A percentile compares a stretch with the other conserved stretches of the same genome.
These are phyloP conservation scores for Phymastichus coffea DNA, from an alignment of 1,140 invertebrate genomes.

Conservation along the genomic window DNA sequence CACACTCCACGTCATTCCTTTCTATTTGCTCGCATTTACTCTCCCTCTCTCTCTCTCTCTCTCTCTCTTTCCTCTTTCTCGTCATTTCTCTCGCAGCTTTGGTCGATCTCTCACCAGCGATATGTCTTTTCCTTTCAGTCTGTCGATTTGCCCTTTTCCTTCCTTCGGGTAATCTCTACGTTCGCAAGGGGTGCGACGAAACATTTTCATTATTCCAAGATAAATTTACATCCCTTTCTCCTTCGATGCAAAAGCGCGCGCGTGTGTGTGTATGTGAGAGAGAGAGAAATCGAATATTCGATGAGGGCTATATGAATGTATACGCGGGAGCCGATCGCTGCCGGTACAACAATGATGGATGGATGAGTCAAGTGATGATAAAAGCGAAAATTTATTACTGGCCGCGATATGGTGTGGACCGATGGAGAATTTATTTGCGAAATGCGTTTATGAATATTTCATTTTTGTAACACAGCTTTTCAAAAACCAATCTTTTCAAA, in stretches of 20 bases:
- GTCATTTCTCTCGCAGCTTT: background rate
- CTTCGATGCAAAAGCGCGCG: too few relatives aligned
- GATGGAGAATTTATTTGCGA: too few relatives aligned
- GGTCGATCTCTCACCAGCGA: background rate
- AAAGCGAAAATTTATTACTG: background rate
- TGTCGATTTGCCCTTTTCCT: conserved; percentile 11
- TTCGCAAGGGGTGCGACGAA: background rate
- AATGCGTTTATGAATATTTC: too few relatives aligned
- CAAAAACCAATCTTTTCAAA: too few relatives aligned
- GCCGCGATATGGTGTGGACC: too few relatives aligned
- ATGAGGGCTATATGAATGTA: background rate
- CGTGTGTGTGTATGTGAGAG: too few relatives aligned
- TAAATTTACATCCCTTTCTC: conserved; percentile 18
- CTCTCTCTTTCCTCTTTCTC: background rate
- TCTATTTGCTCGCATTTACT: conserved; percentile 16
- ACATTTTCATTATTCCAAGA: conserved; percentile 17
- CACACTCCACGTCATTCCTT: too few relatives aligned
- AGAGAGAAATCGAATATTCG: conserved; percentile 17
- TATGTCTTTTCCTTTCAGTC: conserved; percentile 1
- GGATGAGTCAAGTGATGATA: background rate
- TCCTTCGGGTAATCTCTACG: background rate
- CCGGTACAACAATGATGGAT: conserved; percentile 3
- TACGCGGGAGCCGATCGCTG: background rate
- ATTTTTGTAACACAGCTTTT: too few relatives aligned
- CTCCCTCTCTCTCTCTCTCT: background rate